Evolutionary conservation across 1,140 invertebrate genomes (phyloP), one percentile per base, ranked within the genome.

Genomic region (Melipona quadrifasciata): DNA sequence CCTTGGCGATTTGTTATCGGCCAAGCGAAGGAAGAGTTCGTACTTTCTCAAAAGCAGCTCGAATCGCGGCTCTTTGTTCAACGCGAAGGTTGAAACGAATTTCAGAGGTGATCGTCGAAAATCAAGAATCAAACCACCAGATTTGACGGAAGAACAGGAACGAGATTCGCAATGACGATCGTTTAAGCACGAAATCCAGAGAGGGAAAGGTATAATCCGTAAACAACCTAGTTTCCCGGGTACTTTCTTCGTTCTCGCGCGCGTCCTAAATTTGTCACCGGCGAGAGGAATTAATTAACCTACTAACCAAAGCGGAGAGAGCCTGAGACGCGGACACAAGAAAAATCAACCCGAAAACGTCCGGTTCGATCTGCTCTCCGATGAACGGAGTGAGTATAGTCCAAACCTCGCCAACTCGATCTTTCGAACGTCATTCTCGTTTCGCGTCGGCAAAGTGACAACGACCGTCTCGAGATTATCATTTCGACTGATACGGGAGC

Each of bases 241-340:
- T 2, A 58, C 31, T 75, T 75, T 21, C 51, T 17, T 24, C 55
- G 2, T 47, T n/a, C 39, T 19, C 17, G 64, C 6, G 24, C 74
- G 10, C 8, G 74, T 61, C 14, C 58, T 77, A 47, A 64, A 77
- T 77, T 77, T n/a, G 74, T 64, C 74, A 19, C 2, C 16, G 55
- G 27, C 21, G 31, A 19, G 31, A 19, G 27, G 74, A 77, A 77
- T 64, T 64, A 65, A 77, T 61, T 64, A 77, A 61, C 74, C 58
- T 47, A 77, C 14, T 64, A 58, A 75, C 53, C 55, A n/a, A 75
- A 58, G 21, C 14, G 11, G 19, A 64, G 3, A 19, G 19, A 64
- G 3, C 1, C 39, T 47, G 39, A 47, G 34, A 47, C 34, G 21
- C 34, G 6, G 57, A 34, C 73, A 5, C 12, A 21, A 11, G 74